These are phyloP conservation scores for Mythimna albipuncta DNA, from an alignment of 2,888 invertebrate genomes.

Conservation along the genomic window DNA sequence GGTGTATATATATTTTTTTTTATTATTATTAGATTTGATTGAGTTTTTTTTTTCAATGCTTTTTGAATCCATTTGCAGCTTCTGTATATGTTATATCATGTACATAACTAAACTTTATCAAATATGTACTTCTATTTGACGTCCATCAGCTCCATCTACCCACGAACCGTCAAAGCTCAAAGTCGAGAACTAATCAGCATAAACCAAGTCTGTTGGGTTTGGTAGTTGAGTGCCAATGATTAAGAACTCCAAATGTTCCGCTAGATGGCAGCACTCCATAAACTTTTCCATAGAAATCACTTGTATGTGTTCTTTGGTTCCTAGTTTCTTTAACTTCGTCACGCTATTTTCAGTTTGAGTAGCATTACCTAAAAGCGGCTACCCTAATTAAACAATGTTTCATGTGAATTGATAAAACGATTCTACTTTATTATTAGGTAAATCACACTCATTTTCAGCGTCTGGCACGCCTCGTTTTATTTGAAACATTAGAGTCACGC, in stretches of 20 bases:
- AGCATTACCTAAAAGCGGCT: background rate
- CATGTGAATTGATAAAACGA: background rate
- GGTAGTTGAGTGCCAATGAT: conserved; percentile 1
- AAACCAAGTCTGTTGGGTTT: too few species aligned
- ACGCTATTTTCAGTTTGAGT: background rate
- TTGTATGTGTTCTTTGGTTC: conserved; percentile 26
- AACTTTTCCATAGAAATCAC: conserved; percentile 41
- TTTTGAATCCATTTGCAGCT: too few species aligned
- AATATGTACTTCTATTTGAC: background rate
- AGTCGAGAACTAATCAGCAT: background rate
- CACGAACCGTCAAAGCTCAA: conserved; percentile 5
- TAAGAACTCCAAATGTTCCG: conserved; percentile 5
- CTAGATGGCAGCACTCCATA: conserved; percentile 67
- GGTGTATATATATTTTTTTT: too few species aligned
- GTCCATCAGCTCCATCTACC: conserved; percentile 47
- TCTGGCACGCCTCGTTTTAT: conserved; percentile 58
- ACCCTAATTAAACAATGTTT: background rate
- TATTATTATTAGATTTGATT: too few species aligned
- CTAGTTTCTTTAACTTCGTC: conserved; percentile 4
- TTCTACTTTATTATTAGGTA: background rate
- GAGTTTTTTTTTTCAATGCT: too few species aligned
- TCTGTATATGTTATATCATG: too few species aligned
- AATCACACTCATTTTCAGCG: conserved; percentile 35
- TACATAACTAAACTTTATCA: background rate
- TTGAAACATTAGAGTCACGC: conserved; percentile 57